Conservation (phyloP, 2,888 invertebrate species). For the Marasmarcha lunaedactyla region DNA sequence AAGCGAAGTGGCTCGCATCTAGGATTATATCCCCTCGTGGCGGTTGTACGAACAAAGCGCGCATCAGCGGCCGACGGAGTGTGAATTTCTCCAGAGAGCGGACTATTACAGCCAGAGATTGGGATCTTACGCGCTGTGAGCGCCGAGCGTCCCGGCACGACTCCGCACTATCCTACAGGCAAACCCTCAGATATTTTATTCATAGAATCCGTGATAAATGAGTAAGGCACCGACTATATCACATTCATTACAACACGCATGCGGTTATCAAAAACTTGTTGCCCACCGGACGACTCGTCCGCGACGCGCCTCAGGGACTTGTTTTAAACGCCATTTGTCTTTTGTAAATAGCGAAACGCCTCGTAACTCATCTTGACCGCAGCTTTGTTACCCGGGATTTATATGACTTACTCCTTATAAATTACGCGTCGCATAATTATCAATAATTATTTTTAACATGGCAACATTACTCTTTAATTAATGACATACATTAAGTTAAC, state of each 20-base stretch:
- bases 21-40: conserved; percentile 1
- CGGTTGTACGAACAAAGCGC: conserved; percentile 29
- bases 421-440: conserved; percentile 4
- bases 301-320: conserved; percentile 38
- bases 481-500: no score
- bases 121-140: conserved; percentile 40
- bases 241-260: conserved; percentile 63
- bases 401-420: conserved; percentile 4
- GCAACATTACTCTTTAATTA: no score
- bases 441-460: conserved; percentile 1
- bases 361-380: conserved; percentile 42
- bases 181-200: conserved; percentile 57
- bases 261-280: conserved; percentile 64
- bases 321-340: conserved; percentile 49
- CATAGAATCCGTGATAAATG: conserved; percentile 63
- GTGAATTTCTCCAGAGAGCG: conserved; percentile 46
- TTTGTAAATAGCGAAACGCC: conserved; percentile 43
- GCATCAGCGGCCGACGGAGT: conserved; percentile 23
- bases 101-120: conserved; percentile 44
- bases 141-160: conserved; percentile 49
- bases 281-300: conserved; percentile 40
- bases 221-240: conserved; percentile 49
- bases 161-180: conserved; percentile 42
- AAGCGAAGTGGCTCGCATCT: no score
- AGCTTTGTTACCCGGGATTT: conserved; percentile 35